Conservation (phyloP, 2,888 invertebrate genomes). For the Punctoribates punctum region DNA sequence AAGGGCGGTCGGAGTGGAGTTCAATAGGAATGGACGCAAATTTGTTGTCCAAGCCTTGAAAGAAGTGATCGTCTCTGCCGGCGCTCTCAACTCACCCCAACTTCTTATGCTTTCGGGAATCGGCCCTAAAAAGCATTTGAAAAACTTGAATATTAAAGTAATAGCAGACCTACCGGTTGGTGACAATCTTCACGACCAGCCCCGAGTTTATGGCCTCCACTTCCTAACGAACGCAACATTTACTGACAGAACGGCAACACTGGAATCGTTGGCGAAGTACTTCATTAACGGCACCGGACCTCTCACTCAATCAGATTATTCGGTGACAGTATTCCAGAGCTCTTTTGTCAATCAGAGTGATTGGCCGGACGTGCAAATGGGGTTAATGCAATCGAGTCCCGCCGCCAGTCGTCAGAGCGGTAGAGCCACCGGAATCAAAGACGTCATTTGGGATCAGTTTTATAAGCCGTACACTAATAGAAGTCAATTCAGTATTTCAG, state of each 20-base stretch:
- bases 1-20: conserved; percentile 75
- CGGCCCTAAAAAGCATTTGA: conserved; percentile 62
- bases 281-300: conserved; percentile 17
- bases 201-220: background rate
- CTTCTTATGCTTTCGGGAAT: conserved; percentile 82
- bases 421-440: background rate
- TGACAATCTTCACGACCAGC: conserved; percentile 35
- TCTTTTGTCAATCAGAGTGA: background rate
- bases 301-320: background rate
- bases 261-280: conserved; percentile 32
- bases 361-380: conserved; percentile 7
- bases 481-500: conserved; percentile 37
- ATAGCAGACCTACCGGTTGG: conserved; percentile 31
- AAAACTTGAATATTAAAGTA: conserved; percentile 58
- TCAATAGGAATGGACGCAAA: conserved; percentile 67
- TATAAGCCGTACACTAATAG: conserved; percentile 21
- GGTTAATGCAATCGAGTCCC: background rate
- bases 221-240: background rate
- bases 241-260: background rate
- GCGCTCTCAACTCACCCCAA: conserved; percentile 88
- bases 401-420: conserved; percentile 11
- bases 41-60: conserved; percentile 71
- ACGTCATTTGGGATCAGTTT: conserved; percentile 25
- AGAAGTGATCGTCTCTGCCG: conserved; percentile 84
- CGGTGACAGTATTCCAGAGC: background rate